Evolutionary conservation across 2,797 vertebrate species (phyloP), one percentile per base, ranked within the genome.

Genomic region (Clamator glandarius): DNA sequence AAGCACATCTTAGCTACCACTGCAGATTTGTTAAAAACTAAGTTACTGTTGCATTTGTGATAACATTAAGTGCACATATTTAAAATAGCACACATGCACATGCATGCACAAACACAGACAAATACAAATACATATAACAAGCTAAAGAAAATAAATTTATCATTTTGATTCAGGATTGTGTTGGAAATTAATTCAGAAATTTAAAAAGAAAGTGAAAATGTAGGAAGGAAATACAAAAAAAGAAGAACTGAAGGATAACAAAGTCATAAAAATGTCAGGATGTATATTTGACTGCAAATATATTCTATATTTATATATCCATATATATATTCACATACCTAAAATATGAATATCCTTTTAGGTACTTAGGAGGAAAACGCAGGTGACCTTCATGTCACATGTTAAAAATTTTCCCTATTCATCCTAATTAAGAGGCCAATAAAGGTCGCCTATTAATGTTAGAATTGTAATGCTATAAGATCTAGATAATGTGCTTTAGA

Each of bases 1-100:
- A 21, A 72, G 3, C 3, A 28, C 0, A 1, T 55, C 2, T 62
- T 80, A 44, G 12, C 15, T 66, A 42, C 13, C 5, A n/a, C 1
- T 12, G 35, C 1, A 3, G 85, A 55, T 4, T 50, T 51, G 91
- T 87, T 62, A 51, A 62, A 24, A 84, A 73, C 5, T 36, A 35
- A 17, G 4, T 3, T 68, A 51, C 26, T 52, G n/a, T 35, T 69
- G 20, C 6, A 42, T 50, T 66, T 88, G 5, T 63, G n/a, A 16
- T 17, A 81, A n/a, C 2, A 55, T 25, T 25, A 74, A 16, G 16
- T 51, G 12, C 8, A 55, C 5, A 6, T 11, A 28, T 20, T 46
- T 36, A 28, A 63, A 44, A 48, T 20, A 42, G 21, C 24, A 66
- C 3, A 33, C 3, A 59, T 18, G 13, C 8, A 42, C 4, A 35